Base-by-base conservation (phyloP, 2,888 invertebrate genomes). In the Macrosoma leucophasiata region DNA sequence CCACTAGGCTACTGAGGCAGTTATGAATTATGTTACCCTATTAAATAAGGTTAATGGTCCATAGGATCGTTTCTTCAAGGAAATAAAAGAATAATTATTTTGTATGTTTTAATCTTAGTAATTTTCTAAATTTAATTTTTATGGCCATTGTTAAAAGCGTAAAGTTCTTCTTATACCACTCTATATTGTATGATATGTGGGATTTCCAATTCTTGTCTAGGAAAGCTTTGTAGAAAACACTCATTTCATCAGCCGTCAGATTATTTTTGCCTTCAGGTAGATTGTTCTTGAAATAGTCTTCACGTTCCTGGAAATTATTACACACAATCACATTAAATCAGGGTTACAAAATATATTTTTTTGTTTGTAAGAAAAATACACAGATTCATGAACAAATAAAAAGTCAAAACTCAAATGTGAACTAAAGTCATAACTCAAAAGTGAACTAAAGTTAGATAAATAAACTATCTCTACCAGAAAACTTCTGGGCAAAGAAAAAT, bases 191-290 rank as follows among this genome's bases (percentile, higher is more conserved):
- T 37, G 84, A 72, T 1, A 91, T 72, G 66, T 96, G 95, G 0
- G 78, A 68, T 49, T 86, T 87, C 89, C 91, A 92, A 65, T 95
- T 93, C 58, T 91, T 90, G 65, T 95, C 93, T 8, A 96, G 78
- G 65, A 96, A 96, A 28, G 87, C 72, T 76, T 93, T 95, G 62
- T 96, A 96, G 72, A 96, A 96, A 13, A 90, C 88, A 52, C 95
- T 94, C 91, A 96, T 92, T 71, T 93, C 91, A 72, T 94, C 94
- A 1, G 93, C 90, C 3, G 89, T 88, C 12, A 91, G 63, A 22
- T 86, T 87, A 32, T 84, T 76, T 46, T 87, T 75, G 4, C 75
- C 63, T 30, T 78, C 76, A 25, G 85, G 84, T 9, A 78, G 43
- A 33, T 84, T 75, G 19, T 71, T 65, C 43, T 76, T 72, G 3